phyloP scores from a whole-genome alignment of 2,888 invertebrate species.

The Philopedon plagiatum region DNA sequence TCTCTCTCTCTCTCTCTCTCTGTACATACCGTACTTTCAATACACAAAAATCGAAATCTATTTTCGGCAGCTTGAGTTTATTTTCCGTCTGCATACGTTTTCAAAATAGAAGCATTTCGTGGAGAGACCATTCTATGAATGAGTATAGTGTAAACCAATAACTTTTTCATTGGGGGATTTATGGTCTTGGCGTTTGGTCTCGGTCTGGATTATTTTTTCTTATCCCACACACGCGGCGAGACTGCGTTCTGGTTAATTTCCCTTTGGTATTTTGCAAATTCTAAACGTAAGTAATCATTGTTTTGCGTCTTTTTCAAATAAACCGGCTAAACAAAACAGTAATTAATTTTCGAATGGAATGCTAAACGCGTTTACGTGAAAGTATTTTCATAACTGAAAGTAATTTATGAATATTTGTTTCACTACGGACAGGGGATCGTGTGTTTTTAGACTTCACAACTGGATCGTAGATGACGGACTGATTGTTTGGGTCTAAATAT shows the following conservation, averaged over 20 bases:
- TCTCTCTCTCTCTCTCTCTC: not conserved
- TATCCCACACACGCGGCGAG: slow-evolving; percentile 12
- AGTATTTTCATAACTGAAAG: not conserved
- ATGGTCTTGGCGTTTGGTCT: slow-evolving; percentile 18
- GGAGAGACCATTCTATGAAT: slow-evolving; percentile 28
- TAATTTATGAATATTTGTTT: slow-evolving; percentile 1
- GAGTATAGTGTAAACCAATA: slow-evolving; percentile 28
- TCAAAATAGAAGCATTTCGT: slow-evolving; percentile 26
- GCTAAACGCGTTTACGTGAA: slow-evolving; percentile 5
- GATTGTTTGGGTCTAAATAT: no score
- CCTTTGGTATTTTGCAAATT: slow-evolving; percentile 1
- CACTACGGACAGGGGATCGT: no score
- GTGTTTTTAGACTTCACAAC: no score
- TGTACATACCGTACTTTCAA: no score
- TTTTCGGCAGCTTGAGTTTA: slow-evolving; percentile 26
- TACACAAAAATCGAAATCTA: slow-evolving; percentile 35
- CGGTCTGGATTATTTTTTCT: slow-evolving; percentile 25
- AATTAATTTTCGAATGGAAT: slow-evolving; percentile 22
- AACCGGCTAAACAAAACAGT: slow-evolving; percentile 2
- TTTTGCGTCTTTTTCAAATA: slow-evolving; percentile 10
- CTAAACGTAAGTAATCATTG: slow-evolving; percentile 11
- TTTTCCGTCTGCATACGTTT: slow-evolving; percentile 30
- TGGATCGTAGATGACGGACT: no score
- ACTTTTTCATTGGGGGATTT: slow-evolving; percentile 22
- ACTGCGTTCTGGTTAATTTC: slow-evolving; percentile 18